Evolutionary conservation across 2,888 invertebrate species (phyloP), one percentile per base, ranked within the genome.

Genomic region (Charanyca ferruginea): DNA sequence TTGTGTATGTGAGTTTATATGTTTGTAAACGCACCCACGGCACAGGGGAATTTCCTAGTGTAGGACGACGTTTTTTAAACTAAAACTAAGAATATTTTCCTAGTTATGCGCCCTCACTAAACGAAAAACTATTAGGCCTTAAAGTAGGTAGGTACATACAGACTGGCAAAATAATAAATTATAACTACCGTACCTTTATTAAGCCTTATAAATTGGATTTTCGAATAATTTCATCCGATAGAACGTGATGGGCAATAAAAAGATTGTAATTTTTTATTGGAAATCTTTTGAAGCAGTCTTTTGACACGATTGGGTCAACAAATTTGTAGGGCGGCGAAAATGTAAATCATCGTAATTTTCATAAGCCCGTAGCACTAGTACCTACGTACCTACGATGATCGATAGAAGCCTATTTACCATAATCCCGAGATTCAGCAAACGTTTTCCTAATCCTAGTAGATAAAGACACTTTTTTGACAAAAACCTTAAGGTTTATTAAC

Each of bases 321-420:
- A 32, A 59, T 42, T 32, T 22, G 23, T 38, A 41, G 66, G 44
- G 41, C 49, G 11, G n/a, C 20, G 45, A 66, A 55, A 70, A 70
- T 70, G 51, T 45, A 69, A 73, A 69, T 55, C n/a, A 25, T 13
- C 9, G 54, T 55, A 73, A 73, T 69, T 51, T 66, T 68, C 73
- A 53, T 53, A 68, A 72, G 35, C 42, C 53, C 25, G 13, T n/a
- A 25, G 13, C 16, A 58, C 32, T 32, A 32, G 32, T 32, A 28
- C 13, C n/a, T 41, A 13, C 9, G 32, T 32, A 28, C 13, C n/a
- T 41, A 13, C 9, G 4, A 20, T 20, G 54, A 73, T 52, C 54
- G 32, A 66, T 47, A 18, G 20, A 48, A 7, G 22, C 7, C 16
- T 51, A 45, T 25, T 73, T 65, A 65, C 23, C 38, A 51, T 45